Evolutionary conservation across 2,888 invertebrate species (phyloP).

Genomic region (Cryptocheilus praepositus): DNA sequence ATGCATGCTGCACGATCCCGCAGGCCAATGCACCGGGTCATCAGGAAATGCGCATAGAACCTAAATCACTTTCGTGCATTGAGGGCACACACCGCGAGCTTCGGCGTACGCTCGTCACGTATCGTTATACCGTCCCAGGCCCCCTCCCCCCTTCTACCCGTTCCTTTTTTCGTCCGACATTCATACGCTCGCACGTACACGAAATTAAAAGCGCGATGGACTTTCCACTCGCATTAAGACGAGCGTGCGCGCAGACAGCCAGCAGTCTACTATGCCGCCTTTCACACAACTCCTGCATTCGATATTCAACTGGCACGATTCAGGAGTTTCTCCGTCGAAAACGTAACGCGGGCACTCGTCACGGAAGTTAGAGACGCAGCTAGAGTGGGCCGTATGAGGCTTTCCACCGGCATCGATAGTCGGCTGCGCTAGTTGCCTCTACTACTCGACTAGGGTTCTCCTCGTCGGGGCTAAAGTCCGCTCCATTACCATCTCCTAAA

Average conservation of each 20-base stretch:
- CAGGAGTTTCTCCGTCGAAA: too few species aligned
- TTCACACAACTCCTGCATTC: background rate
- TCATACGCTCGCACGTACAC: background rate
- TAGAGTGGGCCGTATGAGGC: background rate
- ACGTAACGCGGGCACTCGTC: conserved; percentile 9
- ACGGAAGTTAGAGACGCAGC: background rate
- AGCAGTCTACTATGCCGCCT: background rate
- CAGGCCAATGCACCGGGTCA: too few species aligned
- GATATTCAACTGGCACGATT: conserved; percentile 6
- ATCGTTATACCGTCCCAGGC: background rate
- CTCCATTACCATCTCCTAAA: conserved; percentile 70
- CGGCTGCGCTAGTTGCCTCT: too few species aligned
- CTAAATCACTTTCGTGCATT: too few species aligned
- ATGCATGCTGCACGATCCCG: too few species aligned
- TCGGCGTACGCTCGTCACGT: too few species aligned
- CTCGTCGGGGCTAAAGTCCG: conserved; percentile 46
- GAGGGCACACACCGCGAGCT: too few species aligned
- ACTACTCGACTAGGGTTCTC: too few species aligned
- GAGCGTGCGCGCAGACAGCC: background rate
- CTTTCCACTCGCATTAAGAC: conserved; percentile 3
- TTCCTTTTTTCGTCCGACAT: background rate
- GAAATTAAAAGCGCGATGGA: conserved; percentile 7
- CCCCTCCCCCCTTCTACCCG: background rate
- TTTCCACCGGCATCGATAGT: background rate
- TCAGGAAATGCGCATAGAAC: too few species aligned